Evolutionary conservation across 1,140 invertebrate genomes (phyloP).

Genomic region (Ephestia elutella): DNA sequence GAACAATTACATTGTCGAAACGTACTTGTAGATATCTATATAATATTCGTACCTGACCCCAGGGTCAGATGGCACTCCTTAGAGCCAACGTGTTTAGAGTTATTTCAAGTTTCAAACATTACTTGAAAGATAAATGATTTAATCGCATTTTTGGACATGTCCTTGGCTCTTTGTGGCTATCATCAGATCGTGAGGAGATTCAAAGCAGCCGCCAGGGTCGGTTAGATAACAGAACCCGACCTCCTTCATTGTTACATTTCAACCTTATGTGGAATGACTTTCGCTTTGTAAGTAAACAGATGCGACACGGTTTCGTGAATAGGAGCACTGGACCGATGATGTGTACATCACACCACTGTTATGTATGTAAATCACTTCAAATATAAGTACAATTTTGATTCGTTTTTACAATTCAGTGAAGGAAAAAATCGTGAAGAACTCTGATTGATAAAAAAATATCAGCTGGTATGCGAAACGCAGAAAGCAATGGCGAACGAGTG

Average conservation of each 20-base stretch:
- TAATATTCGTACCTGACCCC: constrained; percentile 17
- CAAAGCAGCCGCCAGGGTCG: constrained; percentile 6
- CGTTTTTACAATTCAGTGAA: no score
- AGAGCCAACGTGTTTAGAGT: not conserved
- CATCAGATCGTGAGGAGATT: not conserved
- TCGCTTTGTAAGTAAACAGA: constrained; percentile 15
- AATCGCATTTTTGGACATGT: constrained; percentile 8
- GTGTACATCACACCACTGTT: not conserved
- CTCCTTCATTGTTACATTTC: constrained; percentile 13
- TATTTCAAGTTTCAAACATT: not conserved
- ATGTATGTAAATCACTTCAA: not conserved
- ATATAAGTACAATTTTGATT: not conserved
- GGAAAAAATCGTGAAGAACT: no score
- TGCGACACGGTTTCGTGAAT: constrained; percentile 9
- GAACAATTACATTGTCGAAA: constrained; percentile 9
- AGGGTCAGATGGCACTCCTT: constrained; percentile 24
- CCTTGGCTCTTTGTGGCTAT: constrained; percentile 13
- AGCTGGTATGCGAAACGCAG: no score
- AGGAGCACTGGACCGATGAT: not conserved
- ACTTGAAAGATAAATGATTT: not conserved
- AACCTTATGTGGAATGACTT: constrained; percentile 16
- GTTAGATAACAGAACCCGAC: constrained; percentile 13
- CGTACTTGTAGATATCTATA: constrained; percentile 10
- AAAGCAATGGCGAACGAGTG: no score
- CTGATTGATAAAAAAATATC: no score